Conservation (phyloP, 2,113 vertebrate species). For the Cyanoramphus novaezelandiae region DNA sequence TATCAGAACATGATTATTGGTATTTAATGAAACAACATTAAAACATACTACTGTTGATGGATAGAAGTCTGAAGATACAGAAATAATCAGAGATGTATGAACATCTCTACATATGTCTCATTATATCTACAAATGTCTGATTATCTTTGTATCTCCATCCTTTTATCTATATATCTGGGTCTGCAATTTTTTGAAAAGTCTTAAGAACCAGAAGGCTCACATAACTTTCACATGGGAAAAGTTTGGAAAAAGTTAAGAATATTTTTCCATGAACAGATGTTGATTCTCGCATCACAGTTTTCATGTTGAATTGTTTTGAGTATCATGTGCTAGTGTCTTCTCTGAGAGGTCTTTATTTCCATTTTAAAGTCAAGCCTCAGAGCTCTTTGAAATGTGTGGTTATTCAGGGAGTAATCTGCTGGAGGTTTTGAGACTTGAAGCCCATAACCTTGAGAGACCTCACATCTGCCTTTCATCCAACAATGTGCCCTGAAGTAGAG, state of each 20-base stretch:
- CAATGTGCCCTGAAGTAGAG: neutral
- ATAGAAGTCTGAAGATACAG: neutral
- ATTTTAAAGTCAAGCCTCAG: neutral
- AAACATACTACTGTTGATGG: neutral
- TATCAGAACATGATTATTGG: neutral
- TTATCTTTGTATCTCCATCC: neutral
- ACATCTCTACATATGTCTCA: neutral
- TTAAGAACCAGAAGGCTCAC: neutral
- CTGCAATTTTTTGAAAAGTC: neutral
- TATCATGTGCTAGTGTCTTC: neutral
- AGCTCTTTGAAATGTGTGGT: neutral
- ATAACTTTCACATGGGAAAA: neutral
- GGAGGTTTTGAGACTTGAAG: constrained; percentile 16
- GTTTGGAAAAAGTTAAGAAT: neutral
- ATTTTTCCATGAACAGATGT: neutral
- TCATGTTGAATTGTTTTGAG: neutral
- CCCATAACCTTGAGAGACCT: neutral
- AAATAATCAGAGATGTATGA: neutral
- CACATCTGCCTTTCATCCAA: neutral
- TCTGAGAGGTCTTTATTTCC: neutral
- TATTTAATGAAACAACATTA: neutral
- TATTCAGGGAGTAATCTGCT: neutral
- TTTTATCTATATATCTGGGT: neutral
- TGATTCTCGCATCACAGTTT: neutral
- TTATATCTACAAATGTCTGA: neutral